These are phyloP conservation scores for Xyrauchen texanus DNA, from an alignment of 2,113 vertebrate genomes.

Conservation along the genomic window DNA sequence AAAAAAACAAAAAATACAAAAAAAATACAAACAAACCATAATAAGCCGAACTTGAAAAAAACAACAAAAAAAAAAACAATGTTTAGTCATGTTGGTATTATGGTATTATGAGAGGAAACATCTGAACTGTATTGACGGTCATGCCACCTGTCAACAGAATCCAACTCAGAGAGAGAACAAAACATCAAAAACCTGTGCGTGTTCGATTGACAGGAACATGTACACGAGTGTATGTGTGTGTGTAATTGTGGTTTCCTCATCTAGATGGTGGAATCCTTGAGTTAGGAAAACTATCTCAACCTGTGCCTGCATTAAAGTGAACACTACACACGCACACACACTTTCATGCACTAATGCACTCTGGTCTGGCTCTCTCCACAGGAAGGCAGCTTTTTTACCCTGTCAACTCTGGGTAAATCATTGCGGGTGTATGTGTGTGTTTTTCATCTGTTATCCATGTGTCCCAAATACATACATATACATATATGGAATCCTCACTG, in stretches of 20 bases:
- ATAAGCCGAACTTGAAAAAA: too few species aligned
- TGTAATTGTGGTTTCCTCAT: neutral
- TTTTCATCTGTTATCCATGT: conserved; percentile 34
- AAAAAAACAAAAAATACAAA: too few species aligned
- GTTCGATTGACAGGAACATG: neutral
- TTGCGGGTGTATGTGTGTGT: conserved; percentile 5
- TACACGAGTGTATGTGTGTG: neutral
- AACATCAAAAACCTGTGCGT: conserved; percentile 9
- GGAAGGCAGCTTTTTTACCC: neutral
- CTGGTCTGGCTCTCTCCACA: conserved; percentile 8
- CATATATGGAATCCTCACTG: neutral
- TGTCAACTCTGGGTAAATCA: neutral
- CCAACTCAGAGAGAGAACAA: conserved; percentile 14
- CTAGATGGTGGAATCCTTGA: neutral
- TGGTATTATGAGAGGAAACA: conserved; percentile 10
- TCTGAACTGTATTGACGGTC: neutral
- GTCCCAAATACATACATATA: conserved; percentile 16
- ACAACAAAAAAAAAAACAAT: too few species aligned
- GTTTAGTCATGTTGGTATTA: too few species aligned
- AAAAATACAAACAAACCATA: too few species aligned
- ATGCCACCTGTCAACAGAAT: neutral
- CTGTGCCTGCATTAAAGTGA: conserved; percentile 1
- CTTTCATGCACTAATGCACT: neutral
- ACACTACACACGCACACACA: conserved; percentile 2
- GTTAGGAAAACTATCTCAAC: conserved; percentile 4